A percentile compares a stretch with the other conserved stretches of the same genome.
Conservation (phyloP, 2,888 invertebrate genomes). For the Tanypteryx hageni region DNA sequence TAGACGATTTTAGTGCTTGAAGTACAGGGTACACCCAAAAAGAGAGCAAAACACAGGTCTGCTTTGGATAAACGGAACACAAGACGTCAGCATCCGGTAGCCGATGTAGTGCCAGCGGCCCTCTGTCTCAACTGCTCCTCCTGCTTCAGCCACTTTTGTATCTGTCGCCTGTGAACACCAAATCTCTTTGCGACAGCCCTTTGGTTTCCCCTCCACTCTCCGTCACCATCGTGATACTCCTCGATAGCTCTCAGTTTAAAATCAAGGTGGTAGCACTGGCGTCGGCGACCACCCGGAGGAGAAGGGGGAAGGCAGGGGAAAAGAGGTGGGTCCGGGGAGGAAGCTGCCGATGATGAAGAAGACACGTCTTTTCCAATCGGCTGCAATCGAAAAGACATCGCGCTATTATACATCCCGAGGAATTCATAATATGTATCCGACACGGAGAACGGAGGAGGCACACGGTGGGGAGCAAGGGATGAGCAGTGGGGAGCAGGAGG, state of each 20-base stretch:
- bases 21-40: not conserved
- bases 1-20: not conserved
- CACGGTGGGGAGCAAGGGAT: not conserved
- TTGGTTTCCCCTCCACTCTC: constrained; percentile 76
- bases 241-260: constrained; percentile 76
- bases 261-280: constrained; percentile 66
- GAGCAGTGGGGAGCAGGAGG: constrained; percentile 52
- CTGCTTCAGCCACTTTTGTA: constrained; percentile 79
- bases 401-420: constrained; percentile 21
- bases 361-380: constrained; percentile 45
- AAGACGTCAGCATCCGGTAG: constrained; percentile 65
- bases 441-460: not conserved
- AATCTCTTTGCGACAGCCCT: constrained; percentile 76
- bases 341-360: constrained; percentile 53
- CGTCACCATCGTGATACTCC: constrained; percentile 76
- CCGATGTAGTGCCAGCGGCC: constrained; percentile 67
- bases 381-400: not conserved
- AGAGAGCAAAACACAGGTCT: not conserved
- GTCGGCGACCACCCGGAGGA: constrained; percentile 43
- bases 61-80: not conserved
- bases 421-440: constrained; percentile 48
- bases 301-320: constrained; percentile 50
- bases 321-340: constrained; percentile 38
- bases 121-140: constrained; percentile 73
- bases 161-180: constrained; percentile 76